Base-by-base conservation (phyloP, 2,797 vertebrate genomes). In the Novumbra hubbsi region DNA sequence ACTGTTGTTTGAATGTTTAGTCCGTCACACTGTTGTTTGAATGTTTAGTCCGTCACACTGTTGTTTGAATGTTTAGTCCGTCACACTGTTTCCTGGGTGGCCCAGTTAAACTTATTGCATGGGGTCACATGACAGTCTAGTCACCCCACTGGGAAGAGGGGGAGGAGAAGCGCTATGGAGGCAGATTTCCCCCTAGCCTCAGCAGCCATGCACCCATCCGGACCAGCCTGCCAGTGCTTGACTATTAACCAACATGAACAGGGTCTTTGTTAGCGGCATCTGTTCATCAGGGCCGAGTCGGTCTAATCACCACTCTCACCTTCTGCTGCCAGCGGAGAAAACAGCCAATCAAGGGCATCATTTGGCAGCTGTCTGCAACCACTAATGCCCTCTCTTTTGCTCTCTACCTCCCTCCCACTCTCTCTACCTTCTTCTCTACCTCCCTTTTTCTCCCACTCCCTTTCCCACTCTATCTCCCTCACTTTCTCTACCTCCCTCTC, bases 331-430 rank as follows among this genome's bases (percentile, higher is more conserved):
- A 92, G 90, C 93, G 93, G 93, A 94, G 91, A 94, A 93, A 91
- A 94, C 92, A 94, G 91, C 94, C 94, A 95, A 95, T 95, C 94
- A 95, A 94, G 93, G 92, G 93, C 93, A 94, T 95, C 94, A 95
- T 95, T 95, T 96, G 94, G 93, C 94, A 95, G 92, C 93, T 94
- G 93, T 93, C 91, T 94, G 91, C 87, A 93, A 91, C 92, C 92
- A 92, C 94, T 95, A 94, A 95, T 95, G 93, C 94, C 90, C 91
- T 90, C 85, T 91, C 89, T 87, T 84, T 83, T 86, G 85, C 74
- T 73, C 49, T 88, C 83, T 76, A 3, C 52, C 1, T 70, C 84
- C 68, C 86, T 80, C 84, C 84, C 81, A 76, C 77, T 76, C 83
- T 90, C 87, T 87, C 88, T 86, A 84, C 82, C 71, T 78, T 68